Evolutionary conservation across 2,797 vertebrate genomes (phyloP), one percentile per base, ranked within the genome.

Genomic region (Euthynnus affinis): DNA sequence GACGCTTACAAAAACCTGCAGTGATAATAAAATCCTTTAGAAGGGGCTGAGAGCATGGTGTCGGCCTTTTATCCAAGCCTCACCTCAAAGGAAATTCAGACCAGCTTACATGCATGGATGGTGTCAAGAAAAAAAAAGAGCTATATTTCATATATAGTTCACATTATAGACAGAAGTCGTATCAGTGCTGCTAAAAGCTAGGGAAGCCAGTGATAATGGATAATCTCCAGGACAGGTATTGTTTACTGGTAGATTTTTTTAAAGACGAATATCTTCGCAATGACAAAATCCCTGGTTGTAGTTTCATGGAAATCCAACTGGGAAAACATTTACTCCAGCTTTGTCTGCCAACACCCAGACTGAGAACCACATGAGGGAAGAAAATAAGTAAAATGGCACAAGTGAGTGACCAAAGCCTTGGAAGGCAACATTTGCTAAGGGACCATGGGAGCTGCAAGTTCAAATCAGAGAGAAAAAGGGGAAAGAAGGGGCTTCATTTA

Each of bases 11-110:
- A 83, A 88, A 82, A 81, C 74, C 76, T 49, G 81, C 76, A 60
- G 85, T 61, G 82, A 90, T 92, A 91, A 91, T 89, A 72, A 88
- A 92, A 93, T 87, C 87, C 83, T 89, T 89, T 74, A 88, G 87
- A 84, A 25, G 46, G 76, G 63, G 51, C 80, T 75, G 89, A 87
- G 83, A 78, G 76, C 78, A 72, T 48, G 89, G 81, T 85, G 83
- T 80, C 73, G 62, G 80, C 78, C 85, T 91, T 85, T 89, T 87
- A 92, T 87, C 87, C 85, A 55, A 80, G 77, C 74, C 79, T 86
- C 78, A 91, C 81, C 87, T 91, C 80, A 89, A 89, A 93, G 83
- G 84, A 78, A 84, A 89, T 78, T 80, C 85, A 85, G 85, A 81
- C 70, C 51, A 70, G 85, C 82, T 89, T 86, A 87, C 76, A 81